phyloP scores from a whole-genome alignment of 2,797 vertebrate genomes.

The Hippocampus kuda region DNA sequence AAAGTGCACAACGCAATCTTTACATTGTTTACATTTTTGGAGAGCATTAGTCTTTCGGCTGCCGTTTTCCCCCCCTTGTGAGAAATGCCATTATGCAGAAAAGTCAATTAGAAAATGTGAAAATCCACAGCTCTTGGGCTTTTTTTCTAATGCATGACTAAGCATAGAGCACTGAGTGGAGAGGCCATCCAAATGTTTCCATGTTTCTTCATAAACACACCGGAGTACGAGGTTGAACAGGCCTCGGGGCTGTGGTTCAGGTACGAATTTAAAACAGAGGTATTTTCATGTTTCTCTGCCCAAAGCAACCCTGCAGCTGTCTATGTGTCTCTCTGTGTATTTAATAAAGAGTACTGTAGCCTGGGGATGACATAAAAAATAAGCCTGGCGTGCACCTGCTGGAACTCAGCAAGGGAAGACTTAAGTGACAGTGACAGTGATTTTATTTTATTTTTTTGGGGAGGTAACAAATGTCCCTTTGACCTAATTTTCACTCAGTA shows the following conservation, averaged over 20 bases:
- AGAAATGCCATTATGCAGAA: slow-evolving; percentile 5
- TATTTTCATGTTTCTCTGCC: slow-evolving; percentile 44
- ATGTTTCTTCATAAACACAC: slow-evolving; percentile 11
- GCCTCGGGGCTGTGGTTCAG: slow-evolving; percentile 26
- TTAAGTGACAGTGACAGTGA: neutral
- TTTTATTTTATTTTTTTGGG: neutral
- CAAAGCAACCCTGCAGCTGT: slow-evolving; percentile 43
- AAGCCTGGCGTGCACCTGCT: slow-evolving; percentile 38
- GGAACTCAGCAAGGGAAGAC: slow-evolving; percentile 10
- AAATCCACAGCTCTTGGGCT: neutral
- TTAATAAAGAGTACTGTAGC: slow-evolving; percentile 32
- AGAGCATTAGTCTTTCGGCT: neutral
- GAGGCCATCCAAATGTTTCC: slow-evolving; percentile 8
- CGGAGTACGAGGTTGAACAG: slow-evolving; percentile 22
- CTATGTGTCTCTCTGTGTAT: slow-evolving; percentile 11
- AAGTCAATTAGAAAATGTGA: slow-evolving; percentile 2
- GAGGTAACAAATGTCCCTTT: no score
- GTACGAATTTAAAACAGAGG: slow-evolving; percentile 40
- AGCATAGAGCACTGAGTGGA: neutral
- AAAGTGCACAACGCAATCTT: neutral
- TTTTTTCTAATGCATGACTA: slow-evolving; percentile 4
- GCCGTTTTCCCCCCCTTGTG: neutral
- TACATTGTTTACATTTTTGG: slow-evolving; percentile 3
- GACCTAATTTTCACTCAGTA: neutral
- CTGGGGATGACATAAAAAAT: slow-evolving; percentile 32